Conservation (phyloP, 2,113 vertebrate species). For the Diadophis punctatus region DNA sequence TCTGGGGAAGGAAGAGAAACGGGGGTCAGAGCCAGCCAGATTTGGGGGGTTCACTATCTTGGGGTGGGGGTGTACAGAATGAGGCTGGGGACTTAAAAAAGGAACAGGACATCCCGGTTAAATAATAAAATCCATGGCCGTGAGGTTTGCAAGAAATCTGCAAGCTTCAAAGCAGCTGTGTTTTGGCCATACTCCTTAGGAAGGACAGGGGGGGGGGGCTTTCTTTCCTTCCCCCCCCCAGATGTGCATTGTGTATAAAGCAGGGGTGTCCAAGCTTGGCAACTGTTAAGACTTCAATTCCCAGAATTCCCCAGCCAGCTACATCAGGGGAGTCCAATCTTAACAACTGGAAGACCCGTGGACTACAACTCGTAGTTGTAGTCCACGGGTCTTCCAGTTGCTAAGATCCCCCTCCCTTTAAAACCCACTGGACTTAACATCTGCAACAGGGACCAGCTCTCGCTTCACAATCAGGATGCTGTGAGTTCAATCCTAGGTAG, state of each 20-base stretch:
- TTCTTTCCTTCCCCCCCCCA: rapidly evolving
- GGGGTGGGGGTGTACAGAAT: background rate
- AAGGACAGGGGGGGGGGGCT: too few relatives aligned
- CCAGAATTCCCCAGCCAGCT: background rate
- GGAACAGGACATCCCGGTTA: background rate
- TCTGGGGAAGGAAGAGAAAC: constrained; percentile 74
- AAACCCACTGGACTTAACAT: background rate
- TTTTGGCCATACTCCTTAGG: too few relatives aligned
- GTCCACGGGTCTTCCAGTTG: too few relatives aligned
- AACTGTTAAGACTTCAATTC: background rate
- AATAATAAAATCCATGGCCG: background rate
- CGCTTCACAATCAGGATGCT: too few relatives aligned
- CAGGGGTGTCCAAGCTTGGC: background rate
- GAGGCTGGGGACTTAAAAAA: background rate
- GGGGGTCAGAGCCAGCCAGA: background rate
- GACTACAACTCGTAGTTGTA: background rate
- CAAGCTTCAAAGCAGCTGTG: too few relatives aligned
- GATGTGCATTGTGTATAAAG: background rate
- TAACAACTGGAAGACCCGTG: background rate
- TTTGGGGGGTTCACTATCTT: background rate
- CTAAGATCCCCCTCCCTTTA: background rate
- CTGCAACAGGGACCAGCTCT: background rate
- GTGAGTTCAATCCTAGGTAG: too few relatives aligned
- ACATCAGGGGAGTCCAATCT: background rate
- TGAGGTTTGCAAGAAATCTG: background rate